Base-by-base conservation (phyloP, 2,113 vertebrate genomes). In the Peromyscus leucopus region DNA sequence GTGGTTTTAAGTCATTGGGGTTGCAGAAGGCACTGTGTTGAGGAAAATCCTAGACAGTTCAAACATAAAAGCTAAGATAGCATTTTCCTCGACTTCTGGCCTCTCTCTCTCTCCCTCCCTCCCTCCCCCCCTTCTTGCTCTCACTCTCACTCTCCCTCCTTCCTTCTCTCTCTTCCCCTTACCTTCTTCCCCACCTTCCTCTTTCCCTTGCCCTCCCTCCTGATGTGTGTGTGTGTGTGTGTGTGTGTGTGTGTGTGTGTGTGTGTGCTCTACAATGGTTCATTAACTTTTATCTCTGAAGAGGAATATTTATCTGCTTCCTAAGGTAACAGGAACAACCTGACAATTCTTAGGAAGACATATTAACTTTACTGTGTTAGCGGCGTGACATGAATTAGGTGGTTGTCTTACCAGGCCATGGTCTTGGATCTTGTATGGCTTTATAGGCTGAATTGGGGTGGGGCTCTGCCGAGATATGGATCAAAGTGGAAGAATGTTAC, bases 271-370 rank as follows among this genome's bases (percentile, higher is more conserved):
- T 33, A 4, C 89, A 92, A 65, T 72, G 75, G 76, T 71, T 97
- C 88, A 87, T 95, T 98, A 95, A 74, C 80, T 97, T 95, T 98
- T 92, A 63, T 96, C 36, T 95, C 87, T 79, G 57, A 79, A 61
- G 96, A 97, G 78, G 61, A 93, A 69, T 48, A 89, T 96, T 93
- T 96, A 86, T 96, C n/a, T 96, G 28, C 61, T 96, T 80, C 42
- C 76, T 95, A 86, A 63, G 5, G 78, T 94, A 33, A 33, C 69
- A 5, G 72, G n/a, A 5, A 21, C 12, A 89, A 72, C 12, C 17
- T 87, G 71, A 76, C 33, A 93, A 72, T 72, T 91, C 46, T 79
- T 87, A 96, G 75, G 33, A 97, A 96, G 93, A 78, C 76, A 65
- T 65, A 46, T 17, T 92, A n/a, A 87, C 84, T 83, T 82, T 97